phyloP scores from a whole-genome alignment of 2,113 vertebrate species.

The Oreotrochilus melanogaster region DNA sequence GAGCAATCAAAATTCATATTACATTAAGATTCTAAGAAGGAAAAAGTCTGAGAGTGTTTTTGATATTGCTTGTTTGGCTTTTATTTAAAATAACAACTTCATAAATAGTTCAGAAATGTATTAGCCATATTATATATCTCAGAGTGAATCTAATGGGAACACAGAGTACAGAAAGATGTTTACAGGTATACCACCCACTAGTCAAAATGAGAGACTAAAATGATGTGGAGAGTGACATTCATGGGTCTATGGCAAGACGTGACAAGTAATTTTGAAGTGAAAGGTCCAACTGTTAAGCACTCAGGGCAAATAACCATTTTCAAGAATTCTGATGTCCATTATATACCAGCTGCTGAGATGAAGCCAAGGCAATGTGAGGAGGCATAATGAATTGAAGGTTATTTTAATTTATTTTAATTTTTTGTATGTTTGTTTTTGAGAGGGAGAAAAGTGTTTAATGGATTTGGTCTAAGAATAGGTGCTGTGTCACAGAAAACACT shows the following conservation, averaged over 20 bases:
- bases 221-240: not conserved
- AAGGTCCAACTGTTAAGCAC: slow-evolving; percentile 7
- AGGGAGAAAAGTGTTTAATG: not conserved
- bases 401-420: too few relatives aligned
- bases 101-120: not conserved
- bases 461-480: not conserved
- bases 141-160: not conserved
- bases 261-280: not conserved
- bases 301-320: not conserved
- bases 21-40: not conserved
- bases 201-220: not conserved
- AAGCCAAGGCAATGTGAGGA: not conserved
- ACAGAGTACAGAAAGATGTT: not conserved
- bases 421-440: not conserved
- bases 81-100: not conserved
- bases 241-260: not conserved
- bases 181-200: not conserved
- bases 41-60: not conserved
- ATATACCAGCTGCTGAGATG: not conserved
- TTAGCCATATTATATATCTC: not conserved
- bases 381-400: not conserved
- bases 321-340: not conserved
- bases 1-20: not conserved
- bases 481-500: not conserved
- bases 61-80: not conserved